Conservation (phyloP, 1,140 invertebrate species). For the Drosophila guanche region DNA sequence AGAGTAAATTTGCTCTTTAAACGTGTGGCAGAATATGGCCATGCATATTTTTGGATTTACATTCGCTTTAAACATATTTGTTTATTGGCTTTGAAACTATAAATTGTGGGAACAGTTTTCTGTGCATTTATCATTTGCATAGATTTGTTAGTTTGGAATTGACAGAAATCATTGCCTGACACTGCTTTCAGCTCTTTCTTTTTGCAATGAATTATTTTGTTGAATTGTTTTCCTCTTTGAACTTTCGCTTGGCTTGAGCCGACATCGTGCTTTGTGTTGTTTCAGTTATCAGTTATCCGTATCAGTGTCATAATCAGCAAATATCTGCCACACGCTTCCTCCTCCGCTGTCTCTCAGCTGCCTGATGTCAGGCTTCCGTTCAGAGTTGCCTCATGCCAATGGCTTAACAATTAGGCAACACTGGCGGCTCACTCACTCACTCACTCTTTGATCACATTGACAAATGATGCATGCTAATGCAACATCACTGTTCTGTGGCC, state of each 20-base stretch:
- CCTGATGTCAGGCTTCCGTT: slow-evolving; percentile 17
- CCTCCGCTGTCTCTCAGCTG: not conserved
- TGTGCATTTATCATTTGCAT: not conserved
- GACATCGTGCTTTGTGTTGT: not conserved
- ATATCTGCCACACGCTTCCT: not conserved
- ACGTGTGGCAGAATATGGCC: too few species aligned
- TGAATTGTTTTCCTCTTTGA: not conserved
- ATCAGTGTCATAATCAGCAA: slow-evolving; percentile 8
- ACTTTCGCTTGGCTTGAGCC: slow-evolving; percentile 1
- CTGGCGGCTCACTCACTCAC: not conserved
- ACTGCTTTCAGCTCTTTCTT: too few species aligned
- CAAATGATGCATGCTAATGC: slow-evolving; percentile 70
- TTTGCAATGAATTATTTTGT: too few species aligned
- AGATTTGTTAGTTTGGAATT: too few species aligned
- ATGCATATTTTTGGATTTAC: too few species aligned
- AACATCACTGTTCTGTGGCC: slow-evolving; percentile 21
- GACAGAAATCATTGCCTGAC: too few species aligned
- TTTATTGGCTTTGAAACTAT: too few species aligned
- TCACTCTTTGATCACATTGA: slow-evolving; percentile 33
- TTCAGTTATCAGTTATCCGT: not conserved
- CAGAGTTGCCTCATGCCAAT: not conserved
- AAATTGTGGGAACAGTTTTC: too few species aligned
- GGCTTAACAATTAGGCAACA: slow-evolving; percentile 23
- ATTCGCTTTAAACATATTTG: too few species aligned
- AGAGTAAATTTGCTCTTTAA: slow-evolving; percentile 19